Evolutionary conservation across 2,888 invertebrate species (phyloP).

Genomic region (Idaea biselata): DNA sequence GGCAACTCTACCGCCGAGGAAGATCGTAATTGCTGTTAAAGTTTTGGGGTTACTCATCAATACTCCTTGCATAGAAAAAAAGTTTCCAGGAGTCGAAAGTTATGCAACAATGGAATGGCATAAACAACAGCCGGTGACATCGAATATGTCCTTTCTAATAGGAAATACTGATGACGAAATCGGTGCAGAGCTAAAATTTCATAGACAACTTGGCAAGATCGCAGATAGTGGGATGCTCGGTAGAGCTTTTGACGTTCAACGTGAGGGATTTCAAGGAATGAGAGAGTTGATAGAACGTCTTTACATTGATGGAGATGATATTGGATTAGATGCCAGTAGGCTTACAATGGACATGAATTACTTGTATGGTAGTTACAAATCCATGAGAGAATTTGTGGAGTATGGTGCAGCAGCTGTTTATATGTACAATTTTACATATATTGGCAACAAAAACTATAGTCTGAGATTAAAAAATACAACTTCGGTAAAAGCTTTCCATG

Average conservation of each 20-base stretch:
- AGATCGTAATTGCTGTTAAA: conserved; percentile 32
- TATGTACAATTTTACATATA: conserved; percentile 41
- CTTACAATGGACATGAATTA: conserved; percentile 36
- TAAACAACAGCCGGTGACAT: conserved; percentile 7
- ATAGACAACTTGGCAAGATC: no score
- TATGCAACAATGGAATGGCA: conserved; percentile 36
- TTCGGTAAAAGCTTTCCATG: conserved; percentile 36
- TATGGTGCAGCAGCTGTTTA: conserved; percentile 33
- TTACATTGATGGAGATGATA: conserved; percentile 37
- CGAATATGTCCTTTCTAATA: conserved; percentile 32
- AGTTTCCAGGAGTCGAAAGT: conserved; percentile 36
- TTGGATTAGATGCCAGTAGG: conserved; percentile 24
- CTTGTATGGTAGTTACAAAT: conserved; percentile 36
- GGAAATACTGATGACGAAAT: conserved; percentile 38
- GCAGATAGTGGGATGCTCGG: no score
- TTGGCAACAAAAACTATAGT: conserved; percentile 36
- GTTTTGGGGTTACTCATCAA: conserved; percentile 24
- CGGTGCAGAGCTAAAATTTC: neutral
- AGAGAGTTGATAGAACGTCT: conserved; percentile 29
- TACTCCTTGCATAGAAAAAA: conserved; percentile 38
- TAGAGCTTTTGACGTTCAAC: conserved; percentile 26
- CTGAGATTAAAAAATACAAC: conserved; percentile 33
- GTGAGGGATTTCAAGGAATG: conserved; percentile 27
- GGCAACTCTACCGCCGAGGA: conserved; percentile 27
- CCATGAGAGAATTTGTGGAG: conserved; percentile 31